A percentile compares a stretch with the other conserved stretches of the same genome.
These are phyloP conservation scores for Agraylea sexmaculata DNA, from an alignment of 1,140 invertebrate genomes.

Conservation along the genomic window DNA sequence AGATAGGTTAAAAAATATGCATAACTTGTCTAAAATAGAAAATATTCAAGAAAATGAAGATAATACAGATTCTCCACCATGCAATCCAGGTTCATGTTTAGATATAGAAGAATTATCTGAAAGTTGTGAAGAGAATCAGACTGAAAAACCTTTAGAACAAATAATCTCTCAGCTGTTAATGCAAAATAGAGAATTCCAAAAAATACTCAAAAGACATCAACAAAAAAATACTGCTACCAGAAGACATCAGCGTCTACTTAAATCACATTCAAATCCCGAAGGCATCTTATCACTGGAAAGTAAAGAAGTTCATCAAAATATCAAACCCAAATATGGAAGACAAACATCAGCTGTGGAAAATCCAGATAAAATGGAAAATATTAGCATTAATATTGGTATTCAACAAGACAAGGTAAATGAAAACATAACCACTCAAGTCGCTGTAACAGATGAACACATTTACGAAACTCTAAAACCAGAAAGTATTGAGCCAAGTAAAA, in stretches of 20 bases:
- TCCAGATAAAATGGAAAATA: neutral
- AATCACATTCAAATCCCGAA: constrained; percentile 39
- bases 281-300: constrained; percentile 26
- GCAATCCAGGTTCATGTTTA: constrained; percentile 8
- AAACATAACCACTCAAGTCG: constrained; percentile 1
- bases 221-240: constrained; percentile 42
- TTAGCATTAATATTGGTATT: too few species aligned
- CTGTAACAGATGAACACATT: constrained; percentile 44
- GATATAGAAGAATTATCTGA: constrained; percentile 25
- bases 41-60: constrained; percentile 26
- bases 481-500: constrained; percentile 4
- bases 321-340: constrained; percentile 34
- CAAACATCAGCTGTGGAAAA: constrained; percentile 29
- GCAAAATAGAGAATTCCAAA: constrained; percentile 74
- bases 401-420: constrained; percentile 4
- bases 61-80: constrained; percentile 24
- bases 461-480: constrained; percentile 37
- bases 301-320: constrained; percentile 32
- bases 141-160: constrained; percentile 53
- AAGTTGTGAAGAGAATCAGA: constrained; percentile 28
- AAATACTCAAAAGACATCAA: constrained; percentile 57
- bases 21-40: constrained; percentile 18
- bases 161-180: constrained; percentile 74
- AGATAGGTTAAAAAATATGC: constrained; percentile 36
- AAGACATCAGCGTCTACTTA: constrained; percentile 43